These are phyloP conservation scores for Frankliniella intonsa DNA, from an alignment of 2,888 invertebrate species.

Conservation along the genomic window DNA sequence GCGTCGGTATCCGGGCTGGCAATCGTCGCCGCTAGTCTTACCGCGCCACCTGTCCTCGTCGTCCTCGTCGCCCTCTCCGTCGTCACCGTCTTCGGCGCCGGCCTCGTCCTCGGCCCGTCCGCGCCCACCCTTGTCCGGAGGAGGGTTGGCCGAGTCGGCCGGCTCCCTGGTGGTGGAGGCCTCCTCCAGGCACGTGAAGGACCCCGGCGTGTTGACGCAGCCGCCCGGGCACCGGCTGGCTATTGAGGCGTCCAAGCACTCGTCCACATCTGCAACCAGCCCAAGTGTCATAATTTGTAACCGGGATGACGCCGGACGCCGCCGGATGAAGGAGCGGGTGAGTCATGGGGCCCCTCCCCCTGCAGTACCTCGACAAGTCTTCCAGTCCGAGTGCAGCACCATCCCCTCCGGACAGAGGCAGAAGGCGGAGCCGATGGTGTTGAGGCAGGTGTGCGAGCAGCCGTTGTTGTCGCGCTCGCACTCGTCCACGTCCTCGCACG, in stretches of 20 bases:
- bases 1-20: conserved; percentile 28
- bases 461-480: conserved; percentile 50
- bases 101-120: neutral
- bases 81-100: neutral
- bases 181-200: conserved; percentile 54
- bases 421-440: conserved; percentile 50
- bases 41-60: neutral
- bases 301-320: too few species aligned
- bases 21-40: conserved; percentile 28
- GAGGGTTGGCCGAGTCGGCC: conserved; percentile 46
- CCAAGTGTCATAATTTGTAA: neutral
- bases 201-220: conserved; percentile 56
- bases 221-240: conserved; percentile 60
- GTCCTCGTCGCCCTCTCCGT: neutral
- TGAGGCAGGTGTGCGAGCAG: conserved; percentile 58
- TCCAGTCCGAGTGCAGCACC: conserved; percentile 36
- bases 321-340: neutral
- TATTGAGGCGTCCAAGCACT: conserved; percentile 58
- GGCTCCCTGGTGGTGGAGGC: conserved; percentile 52
- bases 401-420: conserved; percentile 38
- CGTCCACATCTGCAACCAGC: conserved; percentile 52
- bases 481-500: conserved; percentile 55
- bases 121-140: neutral
- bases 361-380: conserved; percentile 37
- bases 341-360: neutral